Evolutionary conservation across 35 echinoderm and acorn worm species (phyloP), one percentile per base, ranked within the genome.

Genomic region (Amphiura filiformis): DNA sequence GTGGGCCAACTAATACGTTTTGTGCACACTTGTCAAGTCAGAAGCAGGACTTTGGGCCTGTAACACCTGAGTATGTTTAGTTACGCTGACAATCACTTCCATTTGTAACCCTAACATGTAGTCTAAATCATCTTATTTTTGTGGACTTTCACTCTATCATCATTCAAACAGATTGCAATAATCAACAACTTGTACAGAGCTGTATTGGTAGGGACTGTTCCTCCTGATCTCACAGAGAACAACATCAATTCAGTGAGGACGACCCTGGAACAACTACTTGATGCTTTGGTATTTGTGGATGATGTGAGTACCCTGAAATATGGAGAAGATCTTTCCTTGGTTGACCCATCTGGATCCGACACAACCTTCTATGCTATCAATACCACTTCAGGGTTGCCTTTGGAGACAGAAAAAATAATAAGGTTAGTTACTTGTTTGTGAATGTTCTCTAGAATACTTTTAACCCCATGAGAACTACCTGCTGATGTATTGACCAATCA

Each of bases 151-250:
- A 13, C 28, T 77, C 28, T 30, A 31, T 77, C 75, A 13, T 77
- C 28, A 77, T 80, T 56, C 37, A 23, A 37, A 3, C 42, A 95
- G 93, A 87, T 95, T 76, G 88, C 93, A 26, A 31, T 95, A 18
- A 92, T 95, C 80, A 91, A 95, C 86, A 91, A 91, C 80, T 83
- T 80, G 22, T 86, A 95, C 56, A 84, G 93, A 14, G 86, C 82
- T 34, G 87, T 95, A 76, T 56, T 95, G 15, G 90, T 80, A 0
- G 38, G 85, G 12, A 86, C 87, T 38, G 37, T 92, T 75, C 79
- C 39, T 35, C 91, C 93, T 0, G 86, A 81, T 13, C 32, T 57
- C 31, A 80, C 91, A 1, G 26, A 76, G 0, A 36, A 37, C 12
- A 57, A 91, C n/a, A 38, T 76, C 13, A 70, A 39, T 32, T 23